These are phyloP conservation scores for Chromobotia macracanthus DNA, from an alignment of 2,797 vertebrate genomes.

Conservation along the genomic window DNA sequence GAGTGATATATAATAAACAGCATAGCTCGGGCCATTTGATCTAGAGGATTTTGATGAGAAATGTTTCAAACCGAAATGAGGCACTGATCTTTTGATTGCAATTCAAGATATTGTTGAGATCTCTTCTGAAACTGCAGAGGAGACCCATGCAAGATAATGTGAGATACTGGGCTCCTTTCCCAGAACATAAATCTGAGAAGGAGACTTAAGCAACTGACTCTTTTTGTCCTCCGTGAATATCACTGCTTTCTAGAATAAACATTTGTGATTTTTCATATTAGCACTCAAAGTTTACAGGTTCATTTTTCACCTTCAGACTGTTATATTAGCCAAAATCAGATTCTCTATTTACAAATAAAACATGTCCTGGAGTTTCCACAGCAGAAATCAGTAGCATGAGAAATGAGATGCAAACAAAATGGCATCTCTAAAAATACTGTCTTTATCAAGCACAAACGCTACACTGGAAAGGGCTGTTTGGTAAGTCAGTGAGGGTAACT, in stretches of 20 bases:
- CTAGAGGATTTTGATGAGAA: not conserved
- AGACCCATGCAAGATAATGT: not conserved
- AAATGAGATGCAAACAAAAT: conserved; percentile 45
- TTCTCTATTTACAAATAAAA: not conserved
- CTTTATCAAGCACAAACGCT: conserved; percentile 53
- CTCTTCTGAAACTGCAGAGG: not conserved
- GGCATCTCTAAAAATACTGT: conserved; percentile 57
- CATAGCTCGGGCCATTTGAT: not conserved
- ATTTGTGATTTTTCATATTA: not conserved
- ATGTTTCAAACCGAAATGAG: not conserved
- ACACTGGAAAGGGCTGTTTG: conserved; percentile 29
- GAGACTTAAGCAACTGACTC: no score
- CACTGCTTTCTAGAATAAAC: not conserved
- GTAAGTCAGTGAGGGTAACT: conserved; percentile 15
- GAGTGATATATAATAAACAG: no score
- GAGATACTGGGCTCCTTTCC: no score
- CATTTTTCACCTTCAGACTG: not conserved
- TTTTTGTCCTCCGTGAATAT: not conserved
- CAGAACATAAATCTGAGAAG: no score
- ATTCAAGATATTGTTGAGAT: not conserved
- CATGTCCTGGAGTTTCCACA: not conserved
- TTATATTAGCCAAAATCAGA: not conserved
- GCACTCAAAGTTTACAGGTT: not conserved
- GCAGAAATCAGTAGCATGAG: conserved; percentile 12
- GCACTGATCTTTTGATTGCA: no score